Percentiles rank a stretch among this genome's conserved stretches.
Evolutionary conservation across 2,888 invertebrate genomes (phyloP).

Genomic region (Deladenus siricidicola): DNA sequence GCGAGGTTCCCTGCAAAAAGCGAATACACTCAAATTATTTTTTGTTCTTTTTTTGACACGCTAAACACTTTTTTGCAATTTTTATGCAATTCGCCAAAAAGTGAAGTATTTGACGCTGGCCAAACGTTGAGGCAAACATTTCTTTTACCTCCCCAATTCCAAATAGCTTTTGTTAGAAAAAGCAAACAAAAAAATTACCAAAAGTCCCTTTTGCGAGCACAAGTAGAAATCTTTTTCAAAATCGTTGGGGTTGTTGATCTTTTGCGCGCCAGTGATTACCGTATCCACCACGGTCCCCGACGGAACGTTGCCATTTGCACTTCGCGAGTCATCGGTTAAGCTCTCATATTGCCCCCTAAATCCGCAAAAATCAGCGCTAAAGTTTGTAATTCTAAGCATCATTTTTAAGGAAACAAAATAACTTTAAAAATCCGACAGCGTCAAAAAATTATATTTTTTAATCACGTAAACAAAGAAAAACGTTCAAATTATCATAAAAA

Average conservation of each 20-base stretch:
- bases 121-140: neutral
- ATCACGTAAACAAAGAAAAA: too few relatives aligned
- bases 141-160: too few relatives aligned
- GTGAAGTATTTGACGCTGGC: too few relatives aligned
- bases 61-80: neutral
- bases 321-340: too few relatives aligned
- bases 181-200: conserved; percentile 10
- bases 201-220: conserved; percentile 42
- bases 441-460: too few relatives aligned
- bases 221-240: conserved; percentile 52
- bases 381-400: neutral
- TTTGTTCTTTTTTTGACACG: neutral
- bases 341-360: too few relatives aligned
- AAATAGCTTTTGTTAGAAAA: too few relatives aligned
- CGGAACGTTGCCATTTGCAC: conserved; percentile 39
- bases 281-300: conserved; percentile 48
- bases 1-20: conserved; percentile 47
- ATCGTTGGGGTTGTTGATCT: conserved; percentile 30
- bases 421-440: too few relatives aligned
- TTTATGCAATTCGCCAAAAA: neutral
- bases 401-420: neutral
- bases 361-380: too few relatives aligned
- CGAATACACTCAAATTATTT: too few relatives aligned
- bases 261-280: conserved; percentile 39
- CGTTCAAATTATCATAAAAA: too few relatives aligned